Base-by-base conservation (phyloP, 2,113 vertebrate genomes). In the Pangasianodon hypophthalmus region DNA sequence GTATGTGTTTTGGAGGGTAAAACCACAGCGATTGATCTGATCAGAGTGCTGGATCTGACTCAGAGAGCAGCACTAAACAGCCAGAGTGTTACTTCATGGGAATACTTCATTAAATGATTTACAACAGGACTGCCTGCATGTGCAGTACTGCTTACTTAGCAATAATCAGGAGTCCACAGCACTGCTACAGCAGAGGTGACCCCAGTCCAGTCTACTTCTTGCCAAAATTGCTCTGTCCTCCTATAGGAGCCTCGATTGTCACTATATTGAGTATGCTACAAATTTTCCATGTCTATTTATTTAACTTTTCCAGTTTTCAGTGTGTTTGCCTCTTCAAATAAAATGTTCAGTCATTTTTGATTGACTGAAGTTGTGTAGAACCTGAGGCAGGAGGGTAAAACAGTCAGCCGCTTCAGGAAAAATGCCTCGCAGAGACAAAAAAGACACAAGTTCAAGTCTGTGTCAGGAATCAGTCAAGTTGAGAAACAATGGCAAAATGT, bases 51-150 rank as follows among this genome's bases (percentile, higher is more conserved):
- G 88, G 29, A 1, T 87, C 73, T 69, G 67, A 41, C 18, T 69
- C 79, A 77, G 67, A 84, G 56, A 58, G 60, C 58, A 75, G 44
- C 77, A 83, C 46, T 86, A 62, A 87, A 83, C 60, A 75, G 84
- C 19, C 29, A 4, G 29, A 87, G 71, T 84, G 83, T 58, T 81
- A 58, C 44, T 87, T 82, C 52, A 85, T 86, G 85, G 71, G 79
- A 58, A 71, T 77, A 75, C 82, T 88, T 86, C 50, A 92, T 91
- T 86, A 88, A 91, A 85, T 91, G 90, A 92, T 91, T 92, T 92
- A 88, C 82, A 69, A 32, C 89, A 73, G 44, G 89, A 75, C 88
- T 62, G 44, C 54, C 88, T 88, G 46, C 64, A 83, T 88, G 91
- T 58, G 46, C 44, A 48, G 41, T 79, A 44, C 50, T 91, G 91